Evolutionary conservation across 2,113 vertebrate genomes (phyloP).

Genomic region (Coryphaenoides rupestris): DNA sequence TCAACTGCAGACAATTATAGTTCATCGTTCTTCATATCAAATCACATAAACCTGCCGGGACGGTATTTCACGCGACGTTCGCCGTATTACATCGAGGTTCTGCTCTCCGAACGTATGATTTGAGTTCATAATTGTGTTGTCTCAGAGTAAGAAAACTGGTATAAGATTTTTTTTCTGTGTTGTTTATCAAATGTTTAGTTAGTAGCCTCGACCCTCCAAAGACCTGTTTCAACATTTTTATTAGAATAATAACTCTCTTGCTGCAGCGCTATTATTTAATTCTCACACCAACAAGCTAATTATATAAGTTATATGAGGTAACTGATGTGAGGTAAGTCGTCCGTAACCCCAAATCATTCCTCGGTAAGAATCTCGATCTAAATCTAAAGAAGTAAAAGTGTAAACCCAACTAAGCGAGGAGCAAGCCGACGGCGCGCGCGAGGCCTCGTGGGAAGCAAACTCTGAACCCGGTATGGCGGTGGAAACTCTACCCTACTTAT

Average conservation of each 20-base stretch:
- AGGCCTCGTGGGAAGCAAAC: constrained; percentile 55
- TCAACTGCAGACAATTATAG: constrained; percentile 56
- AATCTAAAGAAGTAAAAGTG: constrained; percentile 43
- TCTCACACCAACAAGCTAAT: constrained; percentile 20
- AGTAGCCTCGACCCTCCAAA: no score
- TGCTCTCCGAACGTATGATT: no score
- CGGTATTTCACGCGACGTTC: constrained; percentile 22
- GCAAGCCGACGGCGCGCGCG: constrained; percentile 33
- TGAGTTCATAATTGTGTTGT: no score
- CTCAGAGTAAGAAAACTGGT: no score
- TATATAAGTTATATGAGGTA: constrained; percentile 37
- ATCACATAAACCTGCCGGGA: constrained; percentile 19
- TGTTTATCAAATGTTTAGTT: background rate
- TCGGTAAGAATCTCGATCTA: constrained; percentile 25
- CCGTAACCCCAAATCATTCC: constrained; percentile 3
- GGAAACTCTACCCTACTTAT: constrained; percentile 61
- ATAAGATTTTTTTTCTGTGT: background rate
- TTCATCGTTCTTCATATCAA: constrained; percentile 32
- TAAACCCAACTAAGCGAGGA: constrained; percentile 29
- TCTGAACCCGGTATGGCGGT: constrained; percentile 56
- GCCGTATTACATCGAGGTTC: background rate
- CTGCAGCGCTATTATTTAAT: constrained; percentile 2
- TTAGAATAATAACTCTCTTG: no score
- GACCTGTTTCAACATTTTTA: no score
- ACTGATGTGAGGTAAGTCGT: constrained; percentile 27